Conservation (phyloP, 30 jellyfish, hydroid and myxozoan species). For the Hydra vulgaris region DNA sequence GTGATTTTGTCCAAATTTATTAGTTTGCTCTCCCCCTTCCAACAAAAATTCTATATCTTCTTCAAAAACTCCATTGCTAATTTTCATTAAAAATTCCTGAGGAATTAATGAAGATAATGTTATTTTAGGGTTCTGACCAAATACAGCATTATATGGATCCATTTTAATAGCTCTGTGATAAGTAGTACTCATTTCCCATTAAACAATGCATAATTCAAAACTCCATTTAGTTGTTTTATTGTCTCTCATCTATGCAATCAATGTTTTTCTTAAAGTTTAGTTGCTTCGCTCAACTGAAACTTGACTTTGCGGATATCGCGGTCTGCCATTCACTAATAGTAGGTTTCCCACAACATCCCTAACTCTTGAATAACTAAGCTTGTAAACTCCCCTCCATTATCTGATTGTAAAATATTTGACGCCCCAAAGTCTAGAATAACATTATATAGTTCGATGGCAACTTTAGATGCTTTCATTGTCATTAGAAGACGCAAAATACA, state of each 20-base stretch:
- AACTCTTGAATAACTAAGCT: not conserved
- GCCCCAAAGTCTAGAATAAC: not conserved
- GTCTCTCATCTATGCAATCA: not conserved
- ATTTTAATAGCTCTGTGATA: not conserved
- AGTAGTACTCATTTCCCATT: not conserved
- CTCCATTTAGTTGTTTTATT: not conserved
- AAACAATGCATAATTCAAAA: not conserved
- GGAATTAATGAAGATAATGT: not conserved
- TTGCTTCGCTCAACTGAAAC: slow-evolving; percentile 4
- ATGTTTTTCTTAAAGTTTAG: not conserved
- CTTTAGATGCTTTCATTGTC: not conserved
- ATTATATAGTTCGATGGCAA: not conserved
- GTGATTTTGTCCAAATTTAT: not conserved
- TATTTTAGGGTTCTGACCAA: not conserved
- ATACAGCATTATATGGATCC: not conserved
- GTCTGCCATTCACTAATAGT: not conserved
- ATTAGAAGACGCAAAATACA: not conserved
- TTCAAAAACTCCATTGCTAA: not conserved
- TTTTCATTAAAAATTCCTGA: not conserved
- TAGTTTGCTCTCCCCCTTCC: not conserved
- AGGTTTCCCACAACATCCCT: not conserved
- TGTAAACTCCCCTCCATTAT: slow-evolving; percentile 5
- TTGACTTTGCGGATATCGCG: not conserved
- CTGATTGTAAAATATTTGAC: not conserved
- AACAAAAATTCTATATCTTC: not conserved